Conservation (phyloP, 2,888 invertebrate species). For the Hedychridium roseum region DNA sequence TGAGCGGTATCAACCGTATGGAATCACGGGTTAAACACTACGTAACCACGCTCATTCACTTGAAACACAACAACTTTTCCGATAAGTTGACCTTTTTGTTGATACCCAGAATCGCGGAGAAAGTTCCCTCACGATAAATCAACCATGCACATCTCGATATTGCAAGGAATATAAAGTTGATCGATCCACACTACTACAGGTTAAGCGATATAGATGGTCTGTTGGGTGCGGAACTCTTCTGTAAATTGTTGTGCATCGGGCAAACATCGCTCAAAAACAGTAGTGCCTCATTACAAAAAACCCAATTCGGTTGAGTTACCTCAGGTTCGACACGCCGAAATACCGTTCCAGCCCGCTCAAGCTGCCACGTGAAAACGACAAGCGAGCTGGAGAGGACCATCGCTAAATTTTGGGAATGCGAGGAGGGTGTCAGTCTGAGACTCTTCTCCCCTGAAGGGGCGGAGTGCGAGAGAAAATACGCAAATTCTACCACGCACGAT, state of each 20-base stretch:
- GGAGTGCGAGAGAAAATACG: constrained; percentile 4
- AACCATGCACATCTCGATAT: neutral
- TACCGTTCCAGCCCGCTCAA: neutral
- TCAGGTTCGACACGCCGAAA: neutral
- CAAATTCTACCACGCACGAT: neutral
- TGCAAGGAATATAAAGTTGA: neutral
- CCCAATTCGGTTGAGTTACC: neutral
- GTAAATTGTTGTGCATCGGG: neutral
- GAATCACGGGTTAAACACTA: neutral
- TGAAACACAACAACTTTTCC: neutral
- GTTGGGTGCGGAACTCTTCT: neutral
- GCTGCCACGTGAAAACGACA: neutral
- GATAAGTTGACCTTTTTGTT: neutral
- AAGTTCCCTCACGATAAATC: neutral
- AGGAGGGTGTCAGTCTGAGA: neutral
- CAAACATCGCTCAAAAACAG: neutral
- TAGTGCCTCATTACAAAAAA: neutral
- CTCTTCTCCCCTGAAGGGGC: neutral
- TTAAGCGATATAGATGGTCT: neutral
- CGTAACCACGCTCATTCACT: neutral
- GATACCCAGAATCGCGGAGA: neutral
- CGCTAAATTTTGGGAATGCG: constrained; percentile 2
- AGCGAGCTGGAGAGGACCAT: neutral
- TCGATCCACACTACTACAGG: neutral
- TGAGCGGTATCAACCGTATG: neutral